Conservation (phyloP, 53 echinoderm and acorn worm species). For the Mesocentrotus franciscanus region DNA sequence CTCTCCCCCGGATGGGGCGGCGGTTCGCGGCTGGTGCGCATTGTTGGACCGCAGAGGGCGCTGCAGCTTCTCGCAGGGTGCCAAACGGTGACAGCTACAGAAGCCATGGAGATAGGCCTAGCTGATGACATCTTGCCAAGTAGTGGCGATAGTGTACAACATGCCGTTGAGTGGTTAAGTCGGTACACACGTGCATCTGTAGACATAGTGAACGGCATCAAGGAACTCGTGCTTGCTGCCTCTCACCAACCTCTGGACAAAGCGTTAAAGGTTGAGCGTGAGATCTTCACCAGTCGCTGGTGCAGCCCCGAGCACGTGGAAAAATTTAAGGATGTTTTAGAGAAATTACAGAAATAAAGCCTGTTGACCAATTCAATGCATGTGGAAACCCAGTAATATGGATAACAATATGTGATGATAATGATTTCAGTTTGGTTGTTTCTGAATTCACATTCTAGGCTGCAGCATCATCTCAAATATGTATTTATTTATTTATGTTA, state of each 20-base stretch:
- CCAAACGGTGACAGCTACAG: slow-evolving; percentile 50
- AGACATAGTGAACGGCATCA: slow-evolving; percentile 81
- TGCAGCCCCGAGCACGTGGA: slow-evolving; percentile 69
- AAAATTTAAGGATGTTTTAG: slow-evolving; percentile 58
- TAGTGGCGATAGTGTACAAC: slow-evolving; percentile 62
- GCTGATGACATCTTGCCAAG: slow-evolving; percentile 71
- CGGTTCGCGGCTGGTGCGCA: slow-evolving; percentile 84
- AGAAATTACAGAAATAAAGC: slow-evolving; percentile 10
- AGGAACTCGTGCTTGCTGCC: slow-evolving; percentile 81
- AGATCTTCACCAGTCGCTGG: slow-evolving; percentile 88
- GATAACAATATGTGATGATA: not conserved
- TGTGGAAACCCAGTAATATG: not conserved
- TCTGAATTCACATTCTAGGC: not conserved
- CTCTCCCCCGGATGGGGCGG: slow-evolving; percentile 91
- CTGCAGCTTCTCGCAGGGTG: slow-evolving; percentile 77
- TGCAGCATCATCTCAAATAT: not conserved
- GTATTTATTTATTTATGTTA: not conserved
- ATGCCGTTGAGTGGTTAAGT: slow-evolving; percentile 77
- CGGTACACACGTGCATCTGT: slow-evolving; percentile 71
- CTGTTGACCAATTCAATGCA: not conserved
- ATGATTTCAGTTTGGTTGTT: not conserved
- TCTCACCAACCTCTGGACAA: slow-evolving; percentile 82
- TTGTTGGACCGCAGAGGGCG: slow-evolving; percentile 82
- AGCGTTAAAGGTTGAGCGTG: slow-evolving; percentile 87
- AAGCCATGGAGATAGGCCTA: slow-evolving; percentile 74